phyloP scores from a whole-genome alignment of 2,797 vertebrate genomes.

The Mormyrops attenuatus region DNA sequence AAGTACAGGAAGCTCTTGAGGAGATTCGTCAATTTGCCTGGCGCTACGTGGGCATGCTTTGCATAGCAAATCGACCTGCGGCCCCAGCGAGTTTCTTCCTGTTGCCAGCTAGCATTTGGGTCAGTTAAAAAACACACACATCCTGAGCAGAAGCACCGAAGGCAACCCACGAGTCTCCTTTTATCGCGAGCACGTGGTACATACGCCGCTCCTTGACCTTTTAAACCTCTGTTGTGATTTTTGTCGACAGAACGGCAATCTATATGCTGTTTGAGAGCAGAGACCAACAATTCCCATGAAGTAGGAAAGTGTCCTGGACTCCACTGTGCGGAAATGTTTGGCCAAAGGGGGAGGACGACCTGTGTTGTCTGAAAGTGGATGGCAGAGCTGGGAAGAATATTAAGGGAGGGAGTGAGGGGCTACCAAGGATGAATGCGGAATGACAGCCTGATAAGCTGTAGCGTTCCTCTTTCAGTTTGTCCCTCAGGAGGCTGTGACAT shows the following conservation, averaged over 20 bases:
- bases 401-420: background rate
- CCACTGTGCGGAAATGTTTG: background rate
- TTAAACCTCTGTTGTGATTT: conserved; percentile 5
- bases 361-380: background rate
- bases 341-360: background rate
- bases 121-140: background rate
- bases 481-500: background rate
- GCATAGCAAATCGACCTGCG: conserved; percentile 27
- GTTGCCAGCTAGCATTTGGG: conserved; percentile 2
- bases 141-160: background rate
- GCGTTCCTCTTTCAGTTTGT: background rate
- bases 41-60: conserved; percentile 25
- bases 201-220: background rate
- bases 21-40: conserved; percentile 24
- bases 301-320: background rate
- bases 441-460: background rate
- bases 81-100: conserved; percentile 6
- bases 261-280: background rate
- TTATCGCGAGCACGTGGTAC: background rate
- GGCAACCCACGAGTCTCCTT: background rate
- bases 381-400: background rate
- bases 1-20: conserved; percentile 21
- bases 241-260: background rate
- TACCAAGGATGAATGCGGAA: background rate
- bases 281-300: background rate